These are phyloP conservation scores for Acropternis orthonyx DNA, from an alignment of 2,797 vertebrate species.

Conservation along the genomic window DNA sequence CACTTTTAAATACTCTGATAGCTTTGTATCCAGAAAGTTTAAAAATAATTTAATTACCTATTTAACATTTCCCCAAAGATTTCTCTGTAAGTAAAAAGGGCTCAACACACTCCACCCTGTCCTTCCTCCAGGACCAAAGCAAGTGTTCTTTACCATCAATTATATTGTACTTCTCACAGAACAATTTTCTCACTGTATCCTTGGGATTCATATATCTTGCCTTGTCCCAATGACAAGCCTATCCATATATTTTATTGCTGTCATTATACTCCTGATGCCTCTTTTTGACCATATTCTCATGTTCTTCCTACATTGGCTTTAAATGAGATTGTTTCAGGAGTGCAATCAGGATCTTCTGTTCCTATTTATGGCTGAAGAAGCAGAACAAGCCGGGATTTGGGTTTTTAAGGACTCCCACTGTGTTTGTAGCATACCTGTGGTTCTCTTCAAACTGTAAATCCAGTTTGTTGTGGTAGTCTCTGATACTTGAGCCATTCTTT, in stretches of 20 bases:
- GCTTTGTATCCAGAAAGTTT: background rate
- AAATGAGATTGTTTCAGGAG: background rate
- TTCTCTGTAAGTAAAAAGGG: background rate
- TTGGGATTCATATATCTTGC: background rate
- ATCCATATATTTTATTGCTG: background rate
- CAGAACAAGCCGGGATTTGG: background rate
- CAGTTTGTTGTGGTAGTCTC: background rate
- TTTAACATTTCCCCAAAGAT: background rate
- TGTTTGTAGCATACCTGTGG: background rate
- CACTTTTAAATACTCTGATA: background rate
- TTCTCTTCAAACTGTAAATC: background rate
- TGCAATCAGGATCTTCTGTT: background rate
- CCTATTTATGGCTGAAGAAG: background rate
- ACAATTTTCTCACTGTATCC: background rate
- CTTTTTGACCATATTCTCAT: background rate
- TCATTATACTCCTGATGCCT: background rate
- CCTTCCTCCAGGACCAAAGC: background rate
- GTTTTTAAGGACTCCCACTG: background rate
- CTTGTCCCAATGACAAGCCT: background rate
- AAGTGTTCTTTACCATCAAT: background rate
- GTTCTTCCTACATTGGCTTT: background rate
- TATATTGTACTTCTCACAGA: background rate
- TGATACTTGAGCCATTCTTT: background rate
- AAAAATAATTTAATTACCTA: background rate
- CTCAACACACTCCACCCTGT: background rate